phyloP scores from a whole-genome alignment of 1,140 invertebrate genomes.

The Trichonephila inaurata region DNA sequence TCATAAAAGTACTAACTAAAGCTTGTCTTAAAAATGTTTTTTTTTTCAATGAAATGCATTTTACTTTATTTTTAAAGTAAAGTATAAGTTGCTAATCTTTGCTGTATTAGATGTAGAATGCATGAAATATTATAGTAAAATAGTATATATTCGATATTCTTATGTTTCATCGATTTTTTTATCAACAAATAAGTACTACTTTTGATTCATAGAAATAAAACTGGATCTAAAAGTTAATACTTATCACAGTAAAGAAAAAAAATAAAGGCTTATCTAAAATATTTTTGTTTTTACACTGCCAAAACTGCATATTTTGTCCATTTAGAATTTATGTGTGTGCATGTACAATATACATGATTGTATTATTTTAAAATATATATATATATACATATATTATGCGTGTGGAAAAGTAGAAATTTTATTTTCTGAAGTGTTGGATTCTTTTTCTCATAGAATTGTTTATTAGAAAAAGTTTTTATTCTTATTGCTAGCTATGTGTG shows the following conservation, averaged over 20 bases:
- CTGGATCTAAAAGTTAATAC: neutral
- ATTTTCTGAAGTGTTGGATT: neutral
- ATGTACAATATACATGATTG: neutral
- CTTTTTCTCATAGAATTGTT: neutral
- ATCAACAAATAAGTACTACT: neutral
- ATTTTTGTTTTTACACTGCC: slow-evolving; percentile 33
- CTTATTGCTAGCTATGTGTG: neutral
- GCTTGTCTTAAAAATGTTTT: too few relatives aligned
- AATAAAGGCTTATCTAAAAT: neutral
- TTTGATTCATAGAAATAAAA: neutral
- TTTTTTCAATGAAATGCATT: too few relatives aligned
- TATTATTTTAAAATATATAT: slow-evolving; percentile 15
- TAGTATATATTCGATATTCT: neutral
- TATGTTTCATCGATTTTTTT: neutral
- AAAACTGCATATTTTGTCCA: slow-evolving; percentile 23
- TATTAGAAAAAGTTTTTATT: neutral
- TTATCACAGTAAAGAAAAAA: neutral
- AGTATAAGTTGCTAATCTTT: neutral
- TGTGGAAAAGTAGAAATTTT: slow-evolving; percentile 1
- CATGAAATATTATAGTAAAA: neutral
- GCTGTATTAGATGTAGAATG: neutral
- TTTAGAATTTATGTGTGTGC: slow-evolving; percentile 11
- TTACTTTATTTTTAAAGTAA: neutral
- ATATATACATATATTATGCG: neutral
- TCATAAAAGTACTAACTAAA: neutral